A percentile compares a stretch with the other conserved stretches of the same genome.
Evolutionary conservation across 2,113 vertebrate species (phyloP).

Genomic region (Boulengeromyrus knoepffleri): DNA sequence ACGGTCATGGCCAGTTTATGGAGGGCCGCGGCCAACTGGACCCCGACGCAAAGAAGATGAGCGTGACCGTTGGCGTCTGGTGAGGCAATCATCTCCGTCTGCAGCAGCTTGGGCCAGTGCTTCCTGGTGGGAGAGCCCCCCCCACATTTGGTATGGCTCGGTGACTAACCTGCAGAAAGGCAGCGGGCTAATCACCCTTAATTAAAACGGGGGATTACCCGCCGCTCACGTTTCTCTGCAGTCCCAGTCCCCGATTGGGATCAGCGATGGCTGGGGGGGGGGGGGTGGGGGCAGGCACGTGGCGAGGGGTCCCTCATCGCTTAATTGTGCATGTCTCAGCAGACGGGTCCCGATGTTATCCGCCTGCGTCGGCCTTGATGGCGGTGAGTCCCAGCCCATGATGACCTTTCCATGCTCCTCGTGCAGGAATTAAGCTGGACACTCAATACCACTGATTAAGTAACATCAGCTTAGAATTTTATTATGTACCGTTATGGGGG

Average conservation of each 20-base stretch:
- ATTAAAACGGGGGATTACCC: conserved; percentile 3
- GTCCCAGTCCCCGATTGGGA: neutral
- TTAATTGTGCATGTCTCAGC: neutral
- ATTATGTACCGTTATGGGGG: neutral
- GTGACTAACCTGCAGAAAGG: neutral
- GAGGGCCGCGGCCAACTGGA: neutral
- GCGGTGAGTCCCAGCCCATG: neutral
- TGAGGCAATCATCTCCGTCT: neutral
- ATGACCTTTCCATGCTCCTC: neutral
- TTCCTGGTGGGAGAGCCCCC: neutral
- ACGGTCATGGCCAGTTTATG: neutral
- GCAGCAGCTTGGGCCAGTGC: neutral
- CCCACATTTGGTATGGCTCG: neutral
- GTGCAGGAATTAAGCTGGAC: neutral
- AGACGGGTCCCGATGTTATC: neutral
- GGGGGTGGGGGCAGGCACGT: neutral
- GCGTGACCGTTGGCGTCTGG: neutral
- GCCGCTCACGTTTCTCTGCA: conserved; percentile 1
- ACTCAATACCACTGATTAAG: conserved; percentile 1
- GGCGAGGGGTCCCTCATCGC: neutral
- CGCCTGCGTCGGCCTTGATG: neutral
- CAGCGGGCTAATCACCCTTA: neutral
- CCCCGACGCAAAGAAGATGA: neutral
- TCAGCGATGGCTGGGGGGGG: neutral
- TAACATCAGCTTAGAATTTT: neutral